These are phyloP conservation scores for Notamacropus eugenii DNA, from an alignment of 2,797 vertebrate species.

Conservation along the genomic window DNA sequence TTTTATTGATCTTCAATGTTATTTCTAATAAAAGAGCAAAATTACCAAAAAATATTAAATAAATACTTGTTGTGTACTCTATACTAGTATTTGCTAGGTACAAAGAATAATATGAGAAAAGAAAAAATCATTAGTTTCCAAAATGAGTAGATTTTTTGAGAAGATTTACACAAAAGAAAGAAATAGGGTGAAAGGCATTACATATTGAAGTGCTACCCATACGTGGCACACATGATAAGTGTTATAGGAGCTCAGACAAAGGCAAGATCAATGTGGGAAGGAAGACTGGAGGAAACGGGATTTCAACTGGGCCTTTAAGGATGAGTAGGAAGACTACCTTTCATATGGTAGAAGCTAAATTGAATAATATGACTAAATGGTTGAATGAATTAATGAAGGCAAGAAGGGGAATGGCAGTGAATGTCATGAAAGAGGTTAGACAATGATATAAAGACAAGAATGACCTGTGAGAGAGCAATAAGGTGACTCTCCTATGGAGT, in stretches of 20 bases:
- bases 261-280: neutral
- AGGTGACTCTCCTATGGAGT: neutral
- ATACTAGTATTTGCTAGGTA: neutral
- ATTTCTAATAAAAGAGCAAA: neutral
- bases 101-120: neutral
- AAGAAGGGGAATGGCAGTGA: neutral
- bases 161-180: neutral
- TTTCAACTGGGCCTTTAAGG: neutral
- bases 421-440: neutral
- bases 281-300: neutral
- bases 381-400: neutral
- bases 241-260: neutral
- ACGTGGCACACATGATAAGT: neutral
- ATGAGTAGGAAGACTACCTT: neutral
- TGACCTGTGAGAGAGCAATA: neutral
- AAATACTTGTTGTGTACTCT: neutral
- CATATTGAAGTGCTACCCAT: neutral
- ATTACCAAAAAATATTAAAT: neutral
- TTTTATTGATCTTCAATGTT: neutral
- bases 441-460: neutral
- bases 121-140: neutral
- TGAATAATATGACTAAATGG: neutral
- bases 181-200: neutral
- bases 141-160: neutral
- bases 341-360: neutral